Percentiles rank a stretch among this genome's conserved stretches.
phyloP scores from a whole-genome alignment of 2,113 vertebrate species.

The Atractosteus spatula region DNA sequence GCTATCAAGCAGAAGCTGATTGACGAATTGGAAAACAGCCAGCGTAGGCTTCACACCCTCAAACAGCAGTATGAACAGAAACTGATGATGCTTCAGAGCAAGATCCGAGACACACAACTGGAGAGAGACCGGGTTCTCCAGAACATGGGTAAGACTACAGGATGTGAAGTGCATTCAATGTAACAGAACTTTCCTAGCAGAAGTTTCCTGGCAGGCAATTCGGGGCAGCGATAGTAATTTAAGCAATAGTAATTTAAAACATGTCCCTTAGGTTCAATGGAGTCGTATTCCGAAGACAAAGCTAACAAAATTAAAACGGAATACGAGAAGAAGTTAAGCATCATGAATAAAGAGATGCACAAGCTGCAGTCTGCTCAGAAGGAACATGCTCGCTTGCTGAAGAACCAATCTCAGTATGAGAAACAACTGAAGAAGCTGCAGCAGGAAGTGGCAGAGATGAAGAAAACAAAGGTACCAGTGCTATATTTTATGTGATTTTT shows the following conservation, averaged over 20 bases:
- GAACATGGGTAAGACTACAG: conserved; percentile 77
- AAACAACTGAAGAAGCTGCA: conserved; percentile 93
- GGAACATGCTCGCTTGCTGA: conserved; percentile 89
- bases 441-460: conserved; percentile 94
- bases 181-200: too few relatives aligned
- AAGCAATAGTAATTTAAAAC: too few relatives aligned
- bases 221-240: too few relatives aligned
- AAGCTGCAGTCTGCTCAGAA: conserved; percentile 92
- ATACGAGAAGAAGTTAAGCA: conserved; percentile 91
- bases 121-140: conserved; percentile 96
- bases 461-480: conserved; percentile 90
- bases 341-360: conserved; percentile 95
- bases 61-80: conserved; percentile 97
- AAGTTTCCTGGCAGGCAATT: too few relatives aligned
- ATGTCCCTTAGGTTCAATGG: conserved; percentile 78
- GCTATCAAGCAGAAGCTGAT: conserved; percentile 98
- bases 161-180: too few relatives aligned
- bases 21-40: conserved; percentile 96
- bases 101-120: conserved; percentile 93
- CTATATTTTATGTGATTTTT: too few relatives aligned
- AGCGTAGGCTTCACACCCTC: conserved; percentile 88
- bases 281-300: conserved; percentile 90
- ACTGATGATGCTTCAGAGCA: conserved; percentile 90
- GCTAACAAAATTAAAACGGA: conserved; percentile 89
- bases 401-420: conserved; percentile 95